phyloP scores from a whole-genome alignment of 2,113 vertebrate genomes.

The Poeciliopsis prolifica region DNA sequence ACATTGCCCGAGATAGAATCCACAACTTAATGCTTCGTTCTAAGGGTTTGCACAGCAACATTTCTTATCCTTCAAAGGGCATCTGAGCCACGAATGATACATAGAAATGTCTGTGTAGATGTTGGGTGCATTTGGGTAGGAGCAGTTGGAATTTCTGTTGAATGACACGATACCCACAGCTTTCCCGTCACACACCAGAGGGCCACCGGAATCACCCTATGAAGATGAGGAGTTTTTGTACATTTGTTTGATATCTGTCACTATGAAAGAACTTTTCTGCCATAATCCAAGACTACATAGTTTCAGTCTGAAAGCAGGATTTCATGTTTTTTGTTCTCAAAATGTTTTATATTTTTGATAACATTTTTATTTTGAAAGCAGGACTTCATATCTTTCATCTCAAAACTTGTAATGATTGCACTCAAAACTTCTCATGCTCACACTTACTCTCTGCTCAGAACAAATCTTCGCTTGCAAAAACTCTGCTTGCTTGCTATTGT shows the following conservation, averaged over 20 bases:
- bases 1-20: not conserved
- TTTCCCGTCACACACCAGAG: slow-evolving; percentile 76
- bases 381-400: no score
- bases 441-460: no score
- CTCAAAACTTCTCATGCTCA: no score
- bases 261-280: no score
- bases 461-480: no score
- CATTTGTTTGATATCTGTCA: not conserved
- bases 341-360: no score
- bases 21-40: not conserved
- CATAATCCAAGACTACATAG: no score
- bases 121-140: slow-evolving; percentile 57
- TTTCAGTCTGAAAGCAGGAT: no score
- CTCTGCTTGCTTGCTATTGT: no score
- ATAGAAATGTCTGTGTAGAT: slow-evolving; percentile 64
- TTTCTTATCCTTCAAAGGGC: not conserved
- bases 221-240: not conserved
- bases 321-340: no score
- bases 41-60: not conserved
- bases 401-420: no score
- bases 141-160: fast-evolving
- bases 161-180: slow-evolving; percentile 84
- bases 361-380: no score
- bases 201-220: slow-evolving; percentile 87
- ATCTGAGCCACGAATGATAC: slow-evolving; percentile 50